Evolutionary conservation across 2,797 vertebrate genomes (phyloP), one percentile per base, ranked within the genome.

Genomic region (Rousettus madagascariensis): DNA sequence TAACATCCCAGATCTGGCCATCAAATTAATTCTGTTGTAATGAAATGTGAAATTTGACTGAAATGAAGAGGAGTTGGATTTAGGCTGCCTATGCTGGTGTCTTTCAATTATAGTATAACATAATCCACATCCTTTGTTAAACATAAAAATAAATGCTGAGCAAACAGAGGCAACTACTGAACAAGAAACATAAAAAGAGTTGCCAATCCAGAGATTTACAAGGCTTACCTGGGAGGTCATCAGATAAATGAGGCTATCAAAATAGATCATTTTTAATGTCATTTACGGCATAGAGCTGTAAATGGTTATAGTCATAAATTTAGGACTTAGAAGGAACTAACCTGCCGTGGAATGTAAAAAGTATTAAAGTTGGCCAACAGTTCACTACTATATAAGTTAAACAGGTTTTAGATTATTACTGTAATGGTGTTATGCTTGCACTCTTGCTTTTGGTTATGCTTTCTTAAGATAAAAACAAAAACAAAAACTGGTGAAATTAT

Each of bases 31-130:
- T 97, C 96, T 84, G 79, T 92, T 46, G 11, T 97, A 97, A 98
- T 96, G 96, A 96, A 97, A 97, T 97, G 97, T 98, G 96, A 98
- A 97, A 97, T 97, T 96, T 98, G 96, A 97, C 95, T 96, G 97
- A 97, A 97, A 96, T 96, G 91, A 97, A 96, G 95, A 96, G 83
- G 91, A 96, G 97, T 92, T 97, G 88, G 75, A 97, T 96, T 97
- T 82, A 95, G 85, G 28, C 78, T 83, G 95, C 90, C 49, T 95
- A 30, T 72, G 84, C 95, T 95, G 74, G 93, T 96, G 57, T 69
- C 85, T 97, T 97, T 95, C 97, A 90, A 95, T 96, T 97, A 96
- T 93, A 96, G 96, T 66, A 79, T 89, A 92, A 92, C 92, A 96
- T 77, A 96, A 97, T 89, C 88, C 74, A 86, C 90, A 94, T 92